These are phyloP conservation scores for Hirudinaria manillensis DNA, from an alignment of 2,888 invertebrate species.

Conservation along the genomic window DNA sequence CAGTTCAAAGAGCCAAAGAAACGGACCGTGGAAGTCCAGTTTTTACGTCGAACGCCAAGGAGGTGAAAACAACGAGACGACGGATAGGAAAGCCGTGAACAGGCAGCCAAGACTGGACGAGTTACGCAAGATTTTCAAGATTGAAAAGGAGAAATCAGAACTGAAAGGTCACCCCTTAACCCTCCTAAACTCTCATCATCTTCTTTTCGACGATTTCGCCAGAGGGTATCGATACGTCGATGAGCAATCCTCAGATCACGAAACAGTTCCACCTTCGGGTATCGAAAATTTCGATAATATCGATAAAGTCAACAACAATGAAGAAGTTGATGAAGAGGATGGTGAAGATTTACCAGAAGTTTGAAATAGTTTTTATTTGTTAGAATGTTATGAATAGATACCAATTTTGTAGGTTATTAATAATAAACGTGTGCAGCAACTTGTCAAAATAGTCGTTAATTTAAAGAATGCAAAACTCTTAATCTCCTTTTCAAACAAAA, in stretches of 20 bases:
- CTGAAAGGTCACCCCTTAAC: no score
- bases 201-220: neutral
- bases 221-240: conserved; percentile 2
- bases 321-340: conserved; percentile 9
- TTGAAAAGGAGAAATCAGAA: neutral
- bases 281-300: no score
- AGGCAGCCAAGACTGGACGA: conserved; percentile 42
- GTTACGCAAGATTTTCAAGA: conserved; percentile 46
- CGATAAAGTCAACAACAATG: neutral
- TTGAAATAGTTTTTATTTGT: no score
- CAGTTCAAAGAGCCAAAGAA: no score
- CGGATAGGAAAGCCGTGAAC: neutral
- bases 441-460: no score
- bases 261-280: no score
- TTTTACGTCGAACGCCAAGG: neutral
- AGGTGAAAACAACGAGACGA: neutral
- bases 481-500: no score
- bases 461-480: no score
- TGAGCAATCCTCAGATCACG: neutral
- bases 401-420: no score
- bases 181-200: neutral
- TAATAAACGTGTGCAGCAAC: no score
- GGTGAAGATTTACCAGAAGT: neutral
- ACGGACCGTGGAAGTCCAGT: no score
- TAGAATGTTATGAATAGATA: no score